These are phyloP conservation scores for Perccottus glenii DNA, from an alignment of 2,113 vertebrate genomes.

Conservation along the genomic window DNA sequence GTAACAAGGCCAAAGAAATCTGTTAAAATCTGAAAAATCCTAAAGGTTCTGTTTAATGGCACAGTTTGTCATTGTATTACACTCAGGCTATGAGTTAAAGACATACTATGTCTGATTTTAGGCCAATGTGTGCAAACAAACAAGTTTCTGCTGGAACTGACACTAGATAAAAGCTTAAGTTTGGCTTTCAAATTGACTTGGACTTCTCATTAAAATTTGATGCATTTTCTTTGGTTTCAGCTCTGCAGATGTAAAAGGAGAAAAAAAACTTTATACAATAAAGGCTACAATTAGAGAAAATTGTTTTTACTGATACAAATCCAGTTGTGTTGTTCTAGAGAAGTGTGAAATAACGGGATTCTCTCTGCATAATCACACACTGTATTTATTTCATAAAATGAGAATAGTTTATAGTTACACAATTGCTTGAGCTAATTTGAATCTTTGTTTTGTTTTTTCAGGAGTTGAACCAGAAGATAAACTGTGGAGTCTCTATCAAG, in stretches of 20 bases:
- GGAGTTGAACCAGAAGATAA: neutral
- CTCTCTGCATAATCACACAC: no score
- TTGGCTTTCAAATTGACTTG: neutral
- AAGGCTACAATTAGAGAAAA: no score
- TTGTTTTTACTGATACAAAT: no score
- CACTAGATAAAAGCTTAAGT: neutral
- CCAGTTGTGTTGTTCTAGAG: neutral
- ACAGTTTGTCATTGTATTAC: no score
- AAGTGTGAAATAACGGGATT: no score
- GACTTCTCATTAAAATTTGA: slow-evolving; percentile 11
- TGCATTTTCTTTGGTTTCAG: neutral
- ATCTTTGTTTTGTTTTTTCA: neutral
- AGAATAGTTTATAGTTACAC: no score
- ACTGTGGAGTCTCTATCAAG: neutral
- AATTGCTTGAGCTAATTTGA: neutral
- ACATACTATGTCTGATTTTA: no score
- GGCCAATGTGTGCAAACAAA: neutral
- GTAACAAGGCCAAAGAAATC: no score
- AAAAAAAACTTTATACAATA: neutral
- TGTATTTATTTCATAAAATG: no score
- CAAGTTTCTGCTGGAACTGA: neutral
- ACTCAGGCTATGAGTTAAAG: no score
- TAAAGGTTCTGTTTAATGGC: no score
- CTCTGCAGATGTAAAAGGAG: neutral
- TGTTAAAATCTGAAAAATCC: no score